Conservation (phyloP, 2,888 invertebrate genomes). For the Lepeophtheirus nordmannii region DNA sequence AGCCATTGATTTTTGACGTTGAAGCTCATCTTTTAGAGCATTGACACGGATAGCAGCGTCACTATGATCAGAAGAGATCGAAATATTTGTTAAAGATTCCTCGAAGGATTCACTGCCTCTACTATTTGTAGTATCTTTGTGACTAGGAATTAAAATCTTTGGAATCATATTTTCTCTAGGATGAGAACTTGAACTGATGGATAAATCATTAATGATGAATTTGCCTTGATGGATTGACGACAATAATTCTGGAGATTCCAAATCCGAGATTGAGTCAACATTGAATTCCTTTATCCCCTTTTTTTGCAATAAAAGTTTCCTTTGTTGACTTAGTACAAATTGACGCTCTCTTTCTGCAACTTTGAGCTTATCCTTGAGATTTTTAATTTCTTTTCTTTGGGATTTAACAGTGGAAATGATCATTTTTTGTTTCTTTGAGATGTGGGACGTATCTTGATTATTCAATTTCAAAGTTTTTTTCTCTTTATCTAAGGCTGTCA, state of each 20-base stretch:
- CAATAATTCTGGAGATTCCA: too few species aligned
- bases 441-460: slow-evolving; percentile 3
- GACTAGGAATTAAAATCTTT: too few species aligned
- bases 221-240: too few species aligned
- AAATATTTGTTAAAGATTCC: slow-evolving; percentile 28
- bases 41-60: slow-evolving; percentile 39
- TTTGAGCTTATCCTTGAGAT: slow-evolving; percentile 17
- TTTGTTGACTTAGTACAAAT: slow-evolving; percentile 32
- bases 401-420: neutral
- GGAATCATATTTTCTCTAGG: too few species aligned
- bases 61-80: slow-evolving; percentile 39
- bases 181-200: too few species aligned
- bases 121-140: neutral
- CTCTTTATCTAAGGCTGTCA: slow-evolving; percentile 49
- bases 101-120: neutral
- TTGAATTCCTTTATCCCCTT: neutral
- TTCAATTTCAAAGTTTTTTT: slow-evolving; percentile 36
- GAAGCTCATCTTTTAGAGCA: slow-evolving; percentile 39
- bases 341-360: slow-evolving; percentile 32
- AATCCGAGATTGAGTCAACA: neutral
- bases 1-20: slow-evolving; percentile 37
- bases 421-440: slow-evolving; percentile 4
- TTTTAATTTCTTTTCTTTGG: slow-evolving; percentile 8
- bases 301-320: slow-evolving; percentile 29
- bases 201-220: too few species aligned